Conservation (phyloP, 1,140 invertebrate genomes). For the Caenorhabditis remanei region DNA sequence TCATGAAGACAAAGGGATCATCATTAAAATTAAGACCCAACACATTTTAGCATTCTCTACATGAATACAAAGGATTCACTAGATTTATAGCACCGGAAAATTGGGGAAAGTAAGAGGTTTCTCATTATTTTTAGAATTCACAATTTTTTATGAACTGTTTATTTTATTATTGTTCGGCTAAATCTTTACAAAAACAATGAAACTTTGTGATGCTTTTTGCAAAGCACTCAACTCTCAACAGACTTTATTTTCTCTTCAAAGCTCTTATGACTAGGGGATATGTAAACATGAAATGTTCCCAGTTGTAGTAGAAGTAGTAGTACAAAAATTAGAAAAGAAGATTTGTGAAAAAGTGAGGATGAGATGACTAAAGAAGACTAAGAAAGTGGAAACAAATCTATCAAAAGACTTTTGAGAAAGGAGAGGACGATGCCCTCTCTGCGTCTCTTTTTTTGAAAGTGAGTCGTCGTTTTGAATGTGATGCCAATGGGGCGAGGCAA, state of each 20-base stretch:
- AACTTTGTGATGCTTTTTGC: not conserved
- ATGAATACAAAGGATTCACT: no score
- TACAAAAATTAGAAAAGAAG: not conserved
- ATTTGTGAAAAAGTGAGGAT: not conserved
- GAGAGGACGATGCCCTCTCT: conserved; percentile 18
- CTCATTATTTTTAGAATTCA: no score
- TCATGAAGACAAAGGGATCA: no score
- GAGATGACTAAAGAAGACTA: conserved; percentile 27
- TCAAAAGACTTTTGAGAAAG: conserved; percentile 53
- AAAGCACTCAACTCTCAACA: conserved; percentile 28
- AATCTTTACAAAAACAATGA: conserved; percentile 2
- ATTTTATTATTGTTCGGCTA: not conserved
- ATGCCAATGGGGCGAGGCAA: conserved; percentile 31
- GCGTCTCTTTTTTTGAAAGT: conserved; percentile 41
- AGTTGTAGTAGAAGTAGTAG: conserved; percentile 5
- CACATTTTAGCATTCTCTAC: no score
- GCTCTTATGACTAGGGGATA: conserved; percentile 15
- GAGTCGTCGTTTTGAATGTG: conserved; percentile 21
- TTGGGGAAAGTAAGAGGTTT: no score
- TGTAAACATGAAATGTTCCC: conserved; percentile 44
- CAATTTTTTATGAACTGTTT: not conserved
- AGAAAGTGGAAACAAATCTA: conserved; percentile 37
- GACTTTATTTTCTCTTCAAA: not conserved
- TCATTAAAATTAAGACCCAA: no score
- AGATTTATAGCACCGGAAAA: no score